Conservation (phyloP, 2,888 invertebrate species). For the Tenthredo notha region DNA sequence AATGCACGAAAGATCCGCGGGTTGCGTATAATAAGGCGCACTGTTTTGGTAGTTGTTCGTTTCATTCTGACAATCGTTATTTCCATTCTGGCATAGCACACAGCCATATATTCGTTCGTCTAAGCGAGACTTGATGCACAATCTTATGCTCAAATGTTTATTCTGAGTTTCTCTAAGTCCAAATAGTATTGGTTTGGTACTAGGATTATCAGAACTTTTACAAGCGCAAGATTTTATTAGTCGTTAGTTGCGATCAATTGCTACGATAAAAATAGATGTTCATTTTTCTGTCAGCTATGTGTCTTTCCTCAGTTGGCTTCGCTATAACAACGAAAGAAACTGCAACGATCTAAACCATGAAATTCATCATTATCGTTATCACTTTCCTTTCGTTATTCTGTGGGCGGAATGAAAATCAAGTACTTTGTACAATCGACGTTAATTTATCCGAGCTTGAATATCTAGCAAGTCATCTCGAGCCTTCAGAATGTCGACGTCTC, state of each 20-base stretch:
- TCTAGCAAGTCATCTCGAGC: conserved; percentile 81
- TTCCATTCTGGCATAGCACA: no score
- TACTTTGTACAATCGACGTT: conserved; percentile 69
- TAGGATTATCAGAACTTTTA: not conserved
- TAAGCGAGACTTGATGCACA: no score
- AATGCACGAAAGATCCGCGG: no score
- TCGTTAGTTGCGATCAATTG: not conserved
- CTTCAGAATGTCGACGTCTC: conserved; percentile 81
- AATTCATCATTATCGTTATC: not conserved
- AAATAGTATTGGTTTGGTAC: no score
- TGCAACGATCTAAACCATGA: not conserved
- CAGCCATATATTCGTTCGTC: no score
- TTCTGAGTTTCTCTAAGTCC: no score
- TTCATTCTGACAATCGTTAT: no score
- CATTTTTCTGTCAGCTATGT: not conserved
- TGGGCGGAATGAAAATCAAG: not conserved
- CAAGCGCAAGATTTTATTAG: not conserved
- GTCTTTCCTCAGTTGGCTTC: not conserved
- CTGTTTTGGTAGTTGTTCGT: no score
- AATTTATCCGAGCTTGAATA: conserved; percentile 78
- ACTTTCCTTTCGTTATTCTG: not conserved
- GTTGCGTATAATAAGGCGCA: no score
- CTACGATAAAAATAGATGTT: not conserved
- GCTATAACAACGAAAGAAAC: not conserved
- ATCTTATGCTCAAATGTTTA: no score